Percentiles rank a stretch among this genome's conserved stretches.
These are phyloP conservation scores for Hypanus sabinus DNA, from an alignment of 2,113 vertebrate species.

Conservation along the genomic window DNA sequence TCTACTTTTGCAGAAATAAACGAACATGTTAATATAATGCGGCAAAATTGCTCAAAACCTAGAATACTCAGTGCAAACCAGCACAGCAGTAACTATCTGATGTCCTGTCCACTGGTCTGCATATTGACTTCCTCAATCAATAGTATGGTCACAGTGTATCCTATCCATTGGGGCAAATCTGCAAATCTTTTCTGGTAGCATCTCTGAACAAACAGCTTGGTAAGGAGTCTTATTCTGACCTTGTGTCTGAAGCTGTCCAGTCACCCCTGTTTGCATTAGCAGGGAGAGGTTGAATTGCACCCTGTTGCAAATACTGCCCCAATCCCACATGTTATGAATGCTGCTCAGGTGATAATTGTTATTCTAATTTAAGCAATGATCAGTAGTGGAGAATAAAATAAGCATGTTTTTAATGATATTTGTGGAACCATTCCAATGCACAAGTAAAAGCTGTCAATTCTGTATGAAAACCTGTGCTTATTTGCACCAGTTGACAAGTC, in stretches of 20 bases:
- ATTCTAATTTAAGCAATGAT: background rate
- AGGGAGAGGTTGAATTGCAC: background rate
- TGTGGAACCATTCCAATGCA: background rate
- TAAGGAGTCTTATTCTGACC: background rate
- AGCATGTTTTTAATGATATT: background rate
- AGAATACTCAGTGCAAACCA: background rate
- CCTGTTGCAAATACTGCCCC: background rate
- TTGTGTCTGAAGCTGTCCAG: background rate
- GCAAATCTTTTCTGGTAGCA: background rate
- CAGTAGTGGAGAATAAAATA: background rate
- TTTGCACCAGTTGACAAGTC: constrained; percentile 26
- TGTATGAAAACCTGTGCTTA: constrained; percentile 9
- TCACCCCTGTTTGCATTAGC: background rate
- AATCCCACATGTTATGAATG: background rate
- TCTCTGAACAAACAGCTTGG: too few species aligned
- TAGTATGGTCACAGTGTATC: background rate
- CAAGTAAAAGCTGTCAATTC: background rate
- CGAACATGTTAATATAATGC: background rate
- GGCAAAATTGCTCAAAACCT: background rate
- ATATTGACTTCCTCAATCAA: background rate
- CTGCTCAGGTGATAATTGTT: background rate
- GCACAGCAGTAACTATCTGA: background rate
- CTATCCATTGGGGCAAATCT: background rate
- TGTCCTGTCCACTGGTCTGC: background rate
- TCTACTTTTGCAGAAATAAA: background rate